Evolutionary conservation across 2,797 vertebrate genomes (phyloP).

Genomic region (Ctenopoma multispine): DNA sequence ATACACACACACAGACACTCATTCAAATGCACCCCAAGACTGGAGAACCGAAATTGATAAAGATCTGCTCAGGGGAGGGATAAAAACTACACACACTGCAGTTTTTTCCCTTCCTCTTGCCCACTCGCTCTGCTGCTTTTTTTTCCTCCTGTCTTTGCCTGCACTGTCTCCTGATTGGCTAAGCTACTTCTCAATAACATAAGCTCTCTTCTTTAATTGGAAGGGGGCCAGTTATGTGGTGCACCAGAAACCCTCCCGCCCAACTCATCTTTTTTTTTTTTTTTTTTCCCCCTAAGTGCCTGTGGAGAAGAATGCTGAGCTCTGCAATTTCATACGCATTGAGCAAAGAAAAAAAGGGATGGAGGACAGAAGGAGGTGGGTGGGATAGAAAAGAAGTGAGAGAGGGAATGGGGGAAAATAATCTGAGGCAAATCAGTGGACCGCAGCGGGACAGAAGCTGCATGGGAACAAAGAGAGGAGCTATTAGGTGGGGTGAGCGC

Average conservation of each 20-base stretch:
- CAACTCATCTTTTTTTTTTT: slow-evolving; percentile 53
- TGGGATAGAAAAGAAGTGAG: slow-evolving; percentile 35
- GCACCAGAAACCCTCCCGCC: slow-evolving; percentile 76
- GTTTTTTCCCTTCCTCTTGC: slow-evolving; percentile 76
- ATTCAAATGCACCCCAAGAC: slow-evolving; percentile 69
- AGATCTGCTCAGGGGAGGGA: slow-evolving; percentile 80
- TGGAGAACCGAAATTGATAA: slow-evolving; percentile 77
- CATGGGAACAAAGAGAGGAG: slow-evolving; percentile 48
- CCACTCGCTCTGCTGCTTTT: slow-evolving; percentile 77
- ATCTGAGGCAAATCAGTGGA: slow-evolving; percentile 55
- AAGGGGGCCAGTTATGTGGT: slow-evolving; percentile 77
- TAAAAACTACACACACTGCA: slow-evolving; percentile 81
- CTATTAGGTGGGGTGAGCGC: slow-evolving; percentile 19
- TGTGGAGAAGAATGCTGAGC: slow-evolving; percentile 82
- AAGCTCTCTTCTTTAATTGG: slow-evolving; percentile 86
- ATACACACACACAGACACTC: slow-evolving; percentile 60
- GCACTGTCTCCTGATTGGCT: slow-evolving; percentile 82
- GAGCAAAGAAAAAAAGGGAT: slow-evolving; percentile 50
- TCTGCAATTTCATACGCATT: slow-evolving; percentile 79
- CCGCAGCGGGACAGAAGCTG: slow-evolving; percentile 64
- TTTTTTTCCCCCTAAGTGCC: slow-evolving; percentile 57
- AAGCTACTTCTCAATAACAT: slow-evolving; percentile 82
- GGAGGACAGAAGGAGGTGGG: slow-evolving; percentile 46
- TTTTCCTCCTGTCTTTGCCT: slow-evolving; percentile 74
- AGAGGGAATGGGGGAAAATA: slow-evolving; percentile 43